Conservation (phyloP, 2,797 vertebrate genomes). For the Harpagifer antarcticus region DNA sequence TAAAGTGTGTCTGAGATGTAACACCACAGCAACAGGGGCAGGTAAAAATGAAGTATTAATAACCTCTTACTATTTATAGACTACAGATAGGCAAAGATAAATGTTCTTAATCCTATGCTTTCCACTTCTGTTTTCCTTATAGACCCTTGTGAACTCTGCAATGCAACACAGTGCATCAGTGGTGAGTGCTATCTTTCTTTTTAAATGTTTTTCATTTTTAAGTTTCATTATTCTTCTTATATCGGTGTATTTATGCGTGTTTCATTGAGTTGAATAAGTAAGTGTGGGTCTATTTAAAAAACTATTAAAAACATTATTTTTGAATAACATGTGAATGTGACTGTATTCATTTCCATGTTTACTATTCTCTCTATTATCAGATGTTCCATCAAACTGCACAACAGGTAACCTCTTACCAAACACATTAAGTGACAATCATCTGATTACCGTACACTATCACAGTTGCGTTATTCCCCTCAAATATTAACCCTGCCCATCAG, state of each 20-base stretch:
- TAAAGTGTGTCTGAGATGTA: conserved; percentile 14
- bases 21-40: not conserved
- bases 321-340: not conserved
- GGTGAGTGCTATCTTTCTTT: conserved; percentile 42
- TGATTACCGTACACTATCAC: conserved; percentile 12
- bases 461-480: not conserved
- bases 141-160: not conserved
- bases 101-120: not conserved
- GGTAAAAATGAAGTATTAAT: conserved; percentile 19
- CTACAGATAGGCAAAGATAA: not conserved
- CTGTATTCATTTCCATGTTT: conserved; percentile 1
- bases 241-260: not conserved
- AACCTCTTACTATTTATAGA: conserved; percentile 6
- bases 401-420: conserved; percentile 42
- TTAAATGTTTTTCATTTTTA: conserved; percentile 13
- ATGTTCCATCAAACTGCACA: not conserved
- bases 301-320: not conserved
- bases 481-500: conserved; percentile 45
- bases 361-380: not conserved
- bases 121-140: conserved; percentile 10
- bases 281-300: not conserved
- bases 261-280: not conserved
- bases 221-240: not conserved
- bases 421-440: not conserved
- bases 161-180: accelerated